A percentile compares a stretch with the other conserved stretches of the same genome.
phyloP scores from a whole-genome alignment of 2,797 vertebrate genomes.

The Rhinoraja longicauda region DNA sequence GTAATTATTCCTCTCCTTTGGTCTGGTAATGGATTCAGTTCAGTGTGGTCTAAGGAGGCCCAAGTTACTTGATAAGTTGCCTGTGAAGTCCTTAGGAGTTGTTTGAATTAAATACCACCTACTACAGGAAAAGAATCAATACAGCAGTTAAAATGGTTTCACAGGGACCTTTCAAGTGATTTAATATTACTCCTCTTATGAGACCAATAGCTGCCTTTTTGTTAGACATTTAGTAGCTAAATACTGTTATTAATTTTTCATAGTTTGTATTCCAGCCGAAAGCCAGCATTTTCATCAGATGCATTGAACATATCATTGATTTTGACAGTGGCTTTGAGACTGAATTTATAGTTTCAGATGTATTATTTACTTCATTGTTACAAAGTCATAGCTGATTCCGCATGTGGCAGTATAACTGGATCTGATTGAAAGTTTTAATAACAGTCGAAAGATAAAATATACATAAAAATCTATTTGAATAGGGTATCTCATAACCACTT shows the following conservation, averaged over 20 bases:
- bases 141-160: slow-evolving; percentile 66
- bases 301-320: slow-evolving; percentile 32
- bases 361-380: slow-evolving; percentile 34
- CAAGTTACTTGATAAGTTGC: slow-evolving; percentile 68
- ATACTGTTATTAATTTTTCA: slow-evolving; percentile 46
- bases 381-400: slow-evolving; percentile 25
- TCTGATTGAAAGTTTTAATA: slow-evolving; percentile 36
- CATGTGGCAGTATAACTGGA: slow-evolving; percentile 7
- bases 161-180: slow-evolving; percentile 56
- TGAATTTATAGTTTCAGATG: slow-evolving; percentile 35
- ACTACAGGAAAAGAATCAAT: slow-evolving; percentile 66
- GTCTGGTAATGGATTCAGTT: slow-evolving; percentile 52
- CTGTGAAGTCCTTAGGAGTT: slow-evolving; percentile 57
- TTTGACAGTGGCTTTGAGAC: slow-evolving; percentile 11
- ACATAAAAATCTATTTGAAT: slow-evolving; percentile 13
- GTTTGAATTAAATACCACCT: slow-evolving; percentile 68
- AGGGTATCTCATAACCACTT: not conserved
- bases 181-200: slow-evolving; percentile 56
- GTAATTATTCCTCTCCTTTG: slow-evolving; percentile 54
- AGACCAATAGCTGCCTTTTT: slow-evolving; percentile 46
- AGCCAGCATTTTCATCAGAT: slow-evolving; percentile 13
- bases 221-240: slow-evolving; percentile 48
- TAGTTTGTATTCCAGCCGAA: slow-evolving; percentile 28
- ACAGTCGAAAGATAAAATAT: slow-evolving; percentile 30
- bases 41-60: slow-evolving; percentile 50